Percentiles rank a stretch among this genome's conserved stretches.
Conservation (phyloP, 2,888 invertebrate genomes). For the Sinopyrophorus schimmeli region DNA sequence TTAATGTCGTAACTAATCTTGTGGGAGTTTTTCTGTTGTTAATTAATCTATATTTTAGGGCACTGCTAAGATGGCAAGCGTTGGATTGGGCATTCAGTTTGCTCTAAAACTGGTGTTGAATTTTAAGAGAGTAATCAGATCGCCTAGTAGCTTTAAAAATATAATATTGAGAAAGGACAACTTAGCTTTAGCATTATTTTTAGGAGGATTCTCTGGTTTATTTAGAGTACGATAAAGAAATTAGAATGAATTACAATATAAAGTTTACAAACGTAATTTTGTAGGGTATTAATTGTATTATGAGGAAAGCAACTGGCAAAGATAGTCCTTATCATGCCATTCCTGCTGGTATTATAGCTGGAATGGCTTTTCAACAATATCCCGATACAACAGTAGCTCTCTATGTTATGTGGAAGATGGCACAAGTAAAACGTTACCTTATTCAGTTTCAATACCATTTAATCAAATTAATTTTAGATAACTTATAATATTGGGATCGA, state of each 20-base stretch:
- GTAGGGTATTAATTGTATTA: constrained; percentile 67
- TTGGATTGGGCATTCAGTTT: constrained; percentile 66
- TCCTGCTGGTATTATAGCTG: constrained; percentile 72
- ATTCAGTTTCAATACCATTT: neutral
- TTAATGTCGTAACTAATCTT: too few species aligned
- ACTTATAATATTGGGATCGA: constrained; percentile 73
- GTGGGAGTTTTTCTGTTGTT: too few species aligned
- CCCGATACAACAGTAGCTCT: constrained; percentile 79
- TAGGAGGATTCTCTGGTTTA: constrained; percentile 70
- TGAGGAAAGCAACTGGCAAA: constrained; percentile 64
- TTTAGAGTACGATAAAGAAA: constrained; percentile 66
- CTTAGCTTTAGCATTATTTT: constrained; percentile 66
- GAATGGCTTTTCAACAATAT: constrained; percentile 71
- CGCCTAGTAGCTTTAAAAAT: constrained; percentile 58
- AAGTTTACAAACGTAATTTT: constrained; percentile 33
- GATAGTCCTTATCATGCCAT: constrained; percentile 68
- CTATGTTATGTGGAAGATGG: constrained; percentile 80
- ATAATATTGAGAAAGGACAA: constrained; percentile 61
- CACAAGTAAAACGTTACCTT: constrained; percentile 64
- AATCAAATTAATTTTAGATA: constrained; percentile 58
- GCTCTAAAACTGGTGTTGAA: constrained; percentile 63
- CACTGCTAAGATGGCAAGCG: constrained; percentile 61
- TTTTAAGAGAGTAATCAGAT: constrained; percentile 58
- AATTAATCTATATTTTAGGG: constrained; percentile 56
- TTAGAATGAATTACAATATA: too few species aligned